Base-by-base conservation (phyloP, 2,797 vertebrate genomes). In the Paedocypris micromegethes region DNA sequence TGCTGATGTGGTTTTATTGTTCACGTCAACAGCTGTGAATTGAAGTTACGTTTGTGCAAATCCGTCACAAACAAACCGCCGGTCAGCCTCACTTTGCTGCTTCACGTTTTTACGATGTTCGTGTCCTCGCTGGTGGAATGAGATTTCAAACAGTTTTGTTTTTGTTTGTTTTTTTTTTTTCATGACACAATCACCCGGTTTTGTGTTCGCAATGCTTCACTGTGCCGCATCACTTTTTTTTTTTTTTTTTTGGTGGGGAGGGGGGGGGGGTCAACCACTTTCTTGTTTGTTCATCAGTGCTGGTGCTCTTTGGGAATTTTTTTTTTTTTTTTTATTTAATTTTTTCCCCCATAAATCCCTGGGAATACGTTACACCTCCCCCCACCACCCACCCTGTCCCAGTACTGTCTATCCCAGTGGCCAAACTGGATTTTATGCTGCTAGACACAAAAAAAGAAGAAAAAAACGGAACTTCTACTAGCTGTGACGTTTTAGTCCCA, bases 401-500 rank as follows among this genome's bases (percentile, higher is more conserved):
- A 92, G 90, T 90, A 91, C 92, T 91, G 88, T 93, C 93, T 90
- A 91, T 91, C 92, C 93, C 91, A 94, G 94, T 96, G 95, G 96
- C 95, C 95, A 98, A 98, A 98, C 93, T 93, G 82, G 94, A 94
- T 94, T 94, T 93, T 72, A 96, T 98, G 96, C 96, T 98, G 96
- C 96, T 98, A 98, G 85, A 84, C 77, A 83, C 85, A 82, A 57
- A 23, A 23, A 23, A 23, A 70, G 77, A 89, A 90, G 86, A 70
- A 75, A 84, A 83, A 83, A 79, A 80, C 83, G 85, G 86, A 88
- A 86, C 83, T 88, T 93, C 92, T 91, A 88, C 82, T 94, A 93
- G 93, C 96, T 98, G 96, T 93, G 96, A 97, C 96, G 96, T 98
- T 98, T 98, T 98, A 98, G 95, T 98, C 96, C 94, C 96, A 97